These are phyloP conservation scores for Seison nebaliae DNA, from an alignment of 1,140 invertebrate genomes.

Conservation along the genomic window DNA sequence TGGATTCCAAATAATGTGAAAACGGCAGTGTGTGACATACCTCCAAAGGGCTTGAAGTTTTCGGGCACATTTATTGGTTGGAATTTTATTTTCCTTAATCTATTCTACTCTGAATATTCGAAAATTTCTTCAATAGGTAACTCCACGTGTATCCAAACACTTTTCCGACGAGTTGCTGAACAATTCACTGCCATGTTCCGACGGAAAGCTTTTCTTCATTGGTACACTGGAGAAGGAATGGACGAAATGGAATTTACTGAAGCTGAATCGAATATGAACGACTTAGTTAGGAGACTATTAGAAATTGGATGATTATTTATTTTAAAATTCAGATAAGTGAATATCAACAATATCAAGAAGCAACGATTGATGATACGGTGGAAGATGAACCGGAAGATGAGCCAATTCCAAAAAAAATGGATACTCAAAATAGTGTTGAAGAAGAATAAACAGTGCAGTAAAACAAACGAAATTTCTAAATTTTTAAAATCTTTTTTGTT, in stretches of 20 bases:
- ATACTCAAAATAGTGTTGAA: too few species aligned
- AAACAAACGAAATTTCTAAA: too few species aligned
- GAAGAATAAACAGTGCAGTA: too few species aligned
- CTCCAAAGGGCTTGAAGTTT: slow-evolving; percentile 2
- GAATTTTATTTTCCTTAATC: background rate
- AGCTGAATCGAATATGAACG: too few species aligned
- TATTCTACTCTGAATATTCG: background rate
- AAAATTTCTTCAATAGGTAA: background rate
- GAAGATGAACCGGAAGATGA: background rate
- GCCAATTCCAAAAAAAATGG: too few species aligned
- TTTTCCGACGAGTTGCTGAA: background rate
- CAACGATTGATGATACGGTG: background rate
- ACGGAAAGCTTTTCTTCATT: too few species aligned
- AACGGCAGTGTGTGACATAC: too few species aligned
- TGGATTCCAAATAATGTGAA: slow-evolving; percentile 31
- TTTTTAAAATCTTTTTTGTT: too few species aligned
- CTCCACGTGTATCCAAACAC: background rate
- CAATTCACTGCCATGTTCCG: slow-evolving; percentile 36
- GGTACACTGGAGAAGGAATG: too few species aligned
- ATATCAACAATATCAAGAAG: slow-evolving; percentile 51
- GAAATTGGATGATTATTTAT: slow-evolving; percentile 16
- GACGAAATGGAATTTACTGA: too few species aligned
- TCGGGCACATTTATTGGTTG: slow-evolving; percentile 1
- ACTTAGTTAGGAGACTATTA: slow-evolving; percentile 47
- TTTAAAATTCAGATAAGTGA: slow-evolving; percentile 48